Percentiles rank a stretch among this genome's conserved stretches.
Conservation (phyloP, 1,140 invertebrate species). For the Pygmarrhopalites habei region DNA sequence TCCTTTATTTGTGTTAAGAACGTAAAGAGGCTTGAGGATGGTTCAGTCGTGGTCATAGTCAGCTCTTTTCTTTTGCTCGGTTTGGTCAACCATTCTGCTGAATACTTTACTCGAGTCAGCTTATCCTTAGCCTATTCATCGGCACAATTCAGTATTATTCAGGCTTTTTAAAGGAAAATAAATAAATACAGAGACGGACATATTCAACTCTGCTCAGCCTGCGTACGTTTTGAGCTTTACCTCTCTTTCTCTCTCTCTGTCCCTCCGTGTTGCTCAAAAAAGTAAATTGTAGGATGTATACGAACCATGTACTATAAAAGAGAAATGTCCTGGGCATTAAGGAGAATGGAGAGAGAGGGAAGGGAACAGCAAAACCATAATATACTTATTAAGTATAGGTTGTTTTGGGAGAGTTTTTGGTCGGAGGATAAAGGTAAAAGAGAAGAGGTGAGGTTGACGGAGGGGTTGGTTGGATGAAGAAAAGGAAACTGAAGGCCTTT, state of each 20-base stretch:
- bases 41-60: background rate
- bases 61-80: constrained; percentile 7
- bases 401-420: constrained; percentile 7
- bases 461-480: constrained; percentile 13
- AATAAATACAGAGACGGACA: constrained; percentile 10
- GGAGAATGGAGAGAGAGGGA: background rate
- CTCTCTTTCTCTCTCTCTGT: background rate
- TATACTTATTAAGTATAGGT: constrained; percentile 2
- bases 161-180: constrained; percentile 14
- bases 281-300: no score
- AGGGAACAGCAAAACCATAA: no score
- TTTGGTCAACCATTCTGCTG: constrained; percentile 8
- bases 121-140: constrained; percentile 13
- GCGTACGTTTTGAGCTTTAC: background rate
- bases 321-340: no score
- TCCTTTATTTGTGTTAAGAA: background rate
- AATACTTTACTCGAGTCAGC: constrained; percentile 13
- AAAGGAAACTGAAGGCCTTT: constrained; percentile 28
- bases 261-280: no score
- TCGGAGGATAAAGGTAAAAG: constrained; percentile 8
- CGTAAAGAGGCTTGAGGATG: background rate
- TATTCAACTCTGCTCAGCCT: background rate
- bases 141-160: constrained; percentile 15
- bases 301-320: no score
- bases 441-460: background rate